A percentile compares a stretch with the other conserved stretches of the same genome.
Conservation (phyloP, 2,888 invertebrate species). For the Caenorhabditis wallacei region DNA sequence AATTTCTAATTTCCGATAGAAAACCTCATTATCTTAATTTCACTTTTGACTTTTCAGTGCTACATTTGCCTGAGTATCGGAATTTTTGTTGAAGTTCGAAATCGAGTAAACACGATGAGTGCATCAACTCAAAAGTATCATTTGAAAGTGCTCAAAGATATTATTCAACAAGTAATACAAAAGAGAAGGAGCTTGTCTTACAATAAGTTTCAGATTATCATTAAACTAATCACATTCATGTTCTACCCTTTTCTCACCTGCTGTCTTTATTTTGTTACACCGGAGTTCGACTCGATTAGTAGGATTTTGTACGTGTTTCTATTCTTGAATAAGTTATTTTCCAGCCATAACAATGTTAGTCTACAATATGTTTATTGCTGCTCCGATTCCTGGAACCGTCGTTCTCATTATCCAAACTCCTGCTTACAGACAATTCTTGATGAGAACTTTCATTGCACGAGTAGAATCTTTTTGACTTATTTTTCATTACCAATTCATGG, state of each 20-base stretch:
- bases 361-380: constrained; percentile 44
- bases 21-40: not conserved
- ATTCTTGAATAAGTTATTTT: not conserved
- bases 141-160: constrained; percentile 39
- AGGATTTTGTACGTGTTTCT: not conserved
- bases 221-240: constrained; percentile 29
- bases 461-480: constrained; percentile 19
- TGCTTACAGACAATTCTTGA: constrained; percentile 13
- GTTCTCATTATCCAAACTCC: constrained; percentile 30
- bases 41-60: constrained; percentile 7
- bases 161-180: constrained; percentile 25
- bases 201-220: constrained; percentile 12
- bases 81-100: constrained; percentile 32
- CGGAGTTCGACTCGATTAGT: constrained; percentile 34
- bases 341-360: constrained; percentile 21
- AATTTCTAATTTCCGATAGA: no score
- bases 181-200: no score
- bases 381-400: constrained; percentile 49
- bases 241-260: constrained; percentile 30
- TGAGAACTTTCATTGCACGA: not conserved
- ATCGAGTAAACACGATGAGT: constrained; percentile 34
- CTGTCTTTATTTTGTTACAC: constrained; percentile 30
- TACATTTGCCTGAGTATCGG: constrained; percentile 16
- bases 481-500: not conserved
- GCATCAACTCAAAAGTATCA: constrained; percentile 36